Evolutionary conservation across 2,888 invertebrate genomes (phyloP), one percentile per base, ranked within the genome.

Genomic region (Heteromurus nitidus): DNA sequence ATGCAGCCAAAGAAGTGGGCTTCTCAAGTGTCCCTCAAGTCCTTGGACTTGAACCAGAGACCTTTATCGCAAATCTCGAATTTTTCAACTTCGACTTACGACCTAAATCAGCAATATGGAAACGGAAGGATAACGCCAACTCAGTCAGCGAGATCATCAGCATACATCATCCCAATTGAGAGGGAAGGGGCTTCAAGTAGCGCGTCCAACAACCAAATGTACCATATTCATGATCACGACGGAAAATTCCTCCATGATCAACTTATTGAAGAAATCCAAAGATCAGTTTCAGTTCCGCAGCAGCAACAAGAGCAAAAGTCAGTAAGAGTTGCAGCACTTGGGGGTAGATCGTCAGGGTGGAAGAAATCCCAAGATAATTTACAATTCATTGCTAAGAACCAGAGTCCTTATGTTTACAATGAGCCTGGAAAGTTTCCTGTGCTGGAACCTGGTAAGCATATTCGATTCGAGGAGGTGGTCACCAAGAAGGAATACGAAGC

Each of bases 401-500:
- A 82, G 31, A 82, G 69, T 62, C 82, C 82, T 3, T 82, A 82
- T 22, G 42, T 79, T 60, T 82, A 82, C 68, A 70, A 74, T 28
- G 70, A 80, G 42, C 82, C 79, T 18, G 82, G 80, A 47, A 84
- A 84, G 69, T 82, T 82, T 70, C 82, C 82, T 0, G 77, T 82
- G 47, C 47, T 77, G n/a, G 77, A 73, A 18, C 47, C 75, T 1
- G 77, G 60, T 7, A 82, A 82, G 36, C 82, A 80, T 44, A 82
- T 84, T 58, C 60, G 82, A 67, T 84, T 84, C 65, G 73, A 82
- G 44, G 80, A 80, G 26, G 80, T 80, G 3, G 80, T 84, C 16
- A 84, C 76, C 7, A 82, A 84, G 62, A 67, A 74, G 65, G 84
- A 84, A 28, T 82, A 82, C 31, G 80, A 82, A 72, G 62, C 80